Evolutionary conservation across 2,113 vertebrate species (phyloP), one percentile per base, ranked within the genome.

Genomic region (Ageneiosus marmoratus): DNA sequence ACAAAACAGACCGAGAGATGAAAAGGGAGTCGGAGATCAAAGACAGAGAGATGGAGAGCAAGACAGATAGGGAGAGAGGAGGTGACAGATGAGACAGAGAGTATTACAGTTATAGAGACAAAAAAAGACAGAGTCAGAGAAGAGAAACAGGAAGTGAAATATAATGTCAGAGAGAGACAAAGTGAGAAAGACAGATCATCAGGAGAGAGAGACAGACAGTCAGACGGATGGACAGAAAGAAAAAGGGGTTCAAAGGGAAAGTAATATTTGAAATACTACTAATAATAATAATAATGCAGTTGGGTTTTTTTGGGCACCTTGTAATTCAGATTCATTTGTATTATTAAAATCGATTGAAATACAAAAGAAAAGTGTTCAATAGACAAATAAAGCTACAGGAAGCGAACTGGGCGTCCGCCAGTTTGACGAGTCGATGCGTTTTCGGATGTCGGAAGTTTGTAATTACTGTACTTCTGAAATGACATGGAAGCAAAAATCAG

Each of bases 391-490:
- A 1, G n/a, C 24, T 20, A 2, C 65, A 44, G 67, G 63, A 37
- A 34, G 63, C 32, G 24, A 24, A 2, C 18, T 12, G 67, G 22
- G 20, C 63, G 63, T 67, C 63, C 67, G n/a, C 67, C 37, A 44
- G 37, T n/a, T 44, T 37, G 63, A 37, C 60, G 27, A 62, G 60
- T 62, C 58, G 13, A 7, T 7, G 13, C 60, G 15, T 41, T 22
- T 65, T 37, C 63, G 32, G 3, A 24, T 20, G 37, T 70, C 67
- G 37, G 37, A 70, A 44, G 41, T 13, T 41, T 44, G 67, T 46
- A 70, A 70, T 70, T 13, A 44, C 37, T 44, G 67, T 70, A 44
- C 24, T 70, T 44, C 67, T 70, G 67, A 70, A 70, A 70, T 70
- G 67, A 70, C 37, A 44, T n/a, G 20, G 37, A 67, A 2, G 32